Base-by-base conservation (phyloP, 2,888 invertebrate species). In the Andrena hattorfiana region DNA sequence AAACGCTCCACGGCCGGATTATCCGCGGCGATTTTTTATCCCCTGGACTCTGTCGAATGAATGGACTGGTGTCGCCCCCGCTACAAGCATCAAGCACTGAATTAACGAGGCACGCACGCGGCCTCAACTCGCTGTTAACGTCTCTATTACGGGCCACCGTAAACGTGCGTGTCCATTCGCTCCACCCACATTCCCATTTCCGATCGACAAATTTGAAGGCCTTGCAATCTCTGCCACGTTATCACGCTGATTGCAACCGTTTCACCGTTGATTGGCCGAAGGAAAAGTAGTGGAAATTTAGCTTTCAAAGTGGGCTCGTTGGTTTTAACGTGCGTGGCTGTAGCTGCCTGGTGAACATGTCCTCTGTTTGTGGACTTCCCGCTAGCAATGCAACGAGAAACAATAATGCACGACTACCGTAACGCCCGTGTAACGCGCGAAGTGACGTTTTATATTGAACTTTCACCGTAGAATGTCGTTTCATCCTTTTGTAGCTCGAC, bases 51-150 rank as follows among this genome's bases (percentile, higher is more conserved):
- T 56, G 77, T 51, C 75, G 81, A 83, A 86, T 81, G 88, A 88
- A 88, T 83, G 87, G 76, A 79, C 72, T 75, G 32, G 77, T 76
- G 80, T 85, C 82, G 75, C 62, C 69, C 75, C 62, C 85, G 74
- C 77, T 72, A 84, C 85, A 68, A 85, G 71, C 83, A 85, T 81
- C 81, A 77, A 83, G 83, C 67, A 72, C 74, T 81, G 83, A 90
- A 90, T 90, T 90, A 90, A 90, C 89, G 83, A 89, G 87, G 80
- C 81, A 84, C 79, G 85, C 85, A 83, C 81, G 81, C 84, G 83
- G 82, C 81, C 81, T 68, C 85, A 77, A 81, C 80, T 81, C 73
- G 85, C 89, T 83, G 81, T 86, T 82, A 85, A 85, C 84, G 78
- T 89, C 89, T 89, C 90, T 89, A 87, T 90, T 90, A 89, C 87